Base-by-base conservation (phyloP, 2,888 invertebrate genomes). In the Sclerodermus sp. region DNA sequence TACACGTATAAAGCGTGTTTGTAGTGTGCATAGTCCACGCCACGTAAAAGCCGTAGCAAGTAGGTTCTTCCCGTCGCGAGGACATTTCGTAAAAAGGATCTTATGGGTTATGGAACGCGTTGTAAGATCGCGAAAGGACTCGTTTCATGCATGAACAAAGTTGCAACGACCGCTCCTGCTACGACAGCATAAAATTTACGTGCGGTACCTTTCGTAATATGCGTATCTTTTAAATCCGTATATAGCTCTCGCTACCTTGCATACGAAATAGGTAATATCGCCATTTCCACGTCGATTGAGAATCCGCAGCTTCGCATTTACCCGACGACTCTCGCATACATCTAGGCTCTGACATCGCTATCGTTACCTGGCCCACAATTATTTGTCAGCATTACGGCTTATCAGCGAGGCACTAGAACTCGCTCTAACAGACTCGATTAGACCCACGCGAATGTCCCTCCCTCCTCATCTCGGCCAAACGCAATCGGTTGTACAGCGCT, bases 171-270 rank as follows among this genome's bases (percentile, higher is more conserved):
- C 45, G 51, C 47, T 57, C 32, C 43, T 41, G 47, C 47, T 45
- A 55, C 52, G 52, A 51, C 56, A 48, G 54, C 51, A 46, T 55
- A 60, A 60, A 56, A 59, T 62, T 57, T 63, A 65, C 17, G n/a
- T 16, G 31, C 23, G 47, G 36, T 47, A 51, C 43, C 52, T 51
- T 41, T 45, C 45, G 52, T 57, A 57, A 63, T 53, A 51, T 51
- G 12, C 34, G 55, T 51, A 49, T 46, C 50, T 49, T 54, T 54
- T 58, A 29, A 45, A 34, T 34, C 34, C 13, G 34, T 34, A 13
- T 34, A 34, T 34, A 34, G 34, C 34, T 4, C 34, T 4, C 34
- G 4, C 4, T 13, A 12, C 34, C 34, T 34, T 34, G 34, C 13
- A 34, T 34, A 13, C 34, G 3, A 34, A 34, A 34, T 34, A 12